Percentiles rank a stretch among this genome's conserved stretches.
Evolutionary conservation across 1,140 invertebrate species (phyloP).

Genomic region (Eupristina koningsbergeri): DNA sequence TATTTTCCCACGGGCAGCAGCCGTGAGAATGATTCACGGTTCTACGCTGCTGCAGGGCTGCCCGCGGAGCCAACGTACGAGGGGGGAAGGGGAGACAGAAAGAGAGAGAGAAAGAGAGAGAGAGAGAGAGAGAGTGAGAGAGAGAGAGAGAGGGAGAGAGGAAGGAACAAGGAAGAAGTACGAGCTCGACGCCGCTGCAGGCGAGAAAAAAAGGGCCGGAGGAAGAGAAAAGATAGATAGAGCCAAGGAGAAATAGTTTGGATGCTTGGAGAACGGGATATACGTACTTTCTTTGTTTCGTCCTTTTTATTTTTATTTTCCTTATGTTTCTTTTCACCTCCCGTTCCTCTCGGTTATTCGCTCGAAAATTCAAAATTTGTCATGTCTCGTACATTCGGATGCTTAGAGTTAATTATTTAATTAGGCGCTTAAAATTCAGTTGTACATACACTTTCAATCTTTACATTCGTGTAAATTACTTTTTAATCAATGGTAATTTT

Average conservation of each 20-base stretch:
- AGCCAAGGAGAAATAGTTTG: constrained; percentile 10
- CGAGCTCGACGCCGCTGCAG: neutral
- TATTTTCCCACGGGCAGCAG: constrained; percentile 48
- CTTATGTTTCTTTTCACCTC: neutral
- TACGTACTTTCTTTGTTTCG: constrained; percentile 10
- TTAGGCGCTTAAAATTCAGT: too few species aligned
- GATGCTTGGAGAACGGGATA: constrained; percentile 33
- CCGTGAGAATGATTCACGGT: constrained; percentile 52
- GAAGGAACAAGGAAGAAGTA: constrained; percentile 17
- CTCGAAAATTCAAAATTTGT: neutral
- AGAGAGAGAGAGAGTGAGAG: neutral
- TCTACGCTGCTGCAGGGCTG: constrained; percentile 24
- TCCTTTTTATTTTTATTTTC: neutral
- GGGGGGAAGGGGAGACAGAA: neutral
- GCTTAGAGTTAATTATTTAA: too few species aligned
- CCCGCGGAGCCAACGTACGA: neutral
- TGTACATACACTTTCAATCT: too few species aligned
- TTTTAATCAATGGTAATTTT: neutral
- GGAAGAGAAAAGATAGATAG: neutral
- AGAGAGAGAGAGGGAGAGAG: neutral
- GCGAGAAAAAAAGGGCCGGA: neutral
- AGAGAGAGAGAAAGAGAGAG: neutral
- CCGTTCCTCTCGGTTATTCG: neutral
- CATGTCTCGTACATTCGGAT: too few species aligned
- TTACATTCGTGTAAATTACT: too few species aligned